Evolutionary conservation across 2,888 invertebrate genomes (phyloP).

Genomic region (Phyllotreta striolata): DNA sequence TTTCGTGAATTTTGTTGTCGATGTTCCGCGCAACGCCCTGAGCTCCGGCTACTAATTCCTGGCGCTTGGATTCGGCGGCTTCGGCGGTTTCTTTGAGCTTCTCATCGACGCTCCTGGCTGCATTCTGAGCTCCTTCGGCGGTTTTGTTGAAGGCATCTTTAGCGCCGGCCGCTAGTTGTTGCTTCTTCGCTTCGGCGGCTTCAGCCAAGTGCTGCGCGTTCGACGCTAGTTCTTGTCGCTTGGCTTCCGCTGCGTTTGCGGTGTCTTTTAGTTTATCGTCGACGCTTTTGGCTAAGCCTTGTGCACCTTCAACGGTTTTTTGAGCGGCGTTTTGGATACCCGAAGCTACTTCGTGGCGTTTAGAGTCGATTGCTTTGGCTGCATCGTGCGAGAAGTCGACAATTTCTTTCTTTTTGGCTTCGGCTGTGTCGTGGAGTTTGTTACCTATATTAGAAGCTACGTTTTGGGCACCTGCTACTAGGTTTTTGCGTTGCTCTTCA

Average conservation of each 20-base stretch:
- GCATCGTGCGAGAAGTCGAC: slow-evolving; percentile 36
- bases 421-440: slow-evolving; percentile 29
- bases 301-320: slow-evolving; percentile 24
- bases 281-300: slow-evolving; percentile 34
- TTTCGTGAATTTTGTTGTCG: slow-evolving; percentile 65
- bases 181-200: slow-evolving; percentile 39
- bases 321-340: slow-evolving; percentile 25
- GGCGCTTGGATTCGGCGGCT: background rate
- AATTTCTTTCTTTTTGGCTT: slow-evolving; percentile 27
- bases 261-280: slow-evolving; percentile 44
- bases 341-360: slow-evolving; percentile 31
- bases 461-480: slow-evolving; percentile 31
- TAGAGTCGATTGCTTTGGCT: slow-evolving; percentile 39
- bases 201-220: slow-evolving; percentile 38
- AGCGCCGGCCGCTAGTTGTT: slow-evolving; percentile 31
- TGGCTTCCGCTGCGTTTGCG: slow-evolving; percentile 39
- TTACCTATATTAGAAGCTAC: slow-evolving; percentile 31
- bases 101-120: slow-evolving; percentile 16
- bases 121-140: slow-evolving; percentile 10
- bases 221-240: slow-evolving; percentile 32
- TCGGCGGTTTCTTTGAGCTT: slow-evolving; percentile 3
- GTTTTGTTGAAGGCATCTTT: slow-evolving; percentile 18
- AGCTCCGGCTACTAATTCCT: slow-evolving; percentile 16
- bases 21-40: slow-evolving; percentile 55
- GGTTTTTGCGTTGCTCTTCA: slow-evolving; percentile 25